phyloP scores from a whole-genome alignment of 2,888 invertebrate genomes.

The Lasioglossum zephyrum region DNA sequence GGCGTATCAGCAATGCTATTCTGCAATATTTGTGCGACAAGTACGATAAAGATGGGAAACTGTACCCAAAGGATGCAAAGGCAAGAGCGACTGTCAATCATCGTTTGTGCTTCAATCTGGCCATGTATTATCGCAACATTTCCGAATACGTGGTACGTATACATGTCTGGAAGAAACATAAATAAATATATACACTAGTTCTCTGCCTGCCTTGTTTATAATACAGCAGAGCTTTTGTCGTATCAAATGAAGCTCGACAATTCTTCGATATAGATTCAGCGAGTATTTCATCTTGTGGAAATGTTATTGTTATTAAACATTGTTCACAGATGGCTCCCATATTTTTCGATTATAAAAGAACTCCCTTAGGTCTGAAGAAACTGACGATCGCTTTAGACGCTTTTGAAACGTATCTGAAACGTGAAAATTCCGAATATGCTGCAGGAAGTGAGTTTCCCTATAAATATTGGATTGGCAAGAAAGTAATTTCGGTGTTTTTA shows the following conservation, averaged over 20 bases:
- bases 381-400: slow-evolving; percentile 88
- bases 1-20: slow-evolving; percentile 85
- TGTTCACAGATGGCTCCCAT: slow-evolving; percentile 89
- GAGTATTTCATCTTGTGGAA: not conserved
- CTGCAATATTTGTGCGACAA: slow-evolving; percentile 91
- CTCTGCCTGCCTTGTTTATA: too few species aligned
- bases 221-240: not conserved
- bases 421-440: slow-evolving; percentile 87
- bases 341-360: slow-evolving; percentile 90
- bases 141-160: slow-evolving; percentile 87
- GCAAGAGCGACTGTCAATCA: slow-evolving; percentile 91
- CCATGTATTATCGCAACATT: slow-evolving; percentile 90
- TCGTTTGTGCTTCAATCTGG: slow-evolving; percentile 91
- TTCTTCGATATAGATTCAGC: not conserved
- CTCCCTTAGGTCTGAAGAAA: slow-evolving; percentile 89
- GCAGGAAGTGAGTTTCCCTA: slow-evolving; percentile 85
- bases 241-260: not conserved
- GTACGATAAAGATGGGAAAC: slow-evolving; percentile 87
- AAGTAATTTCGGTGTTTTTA: too few species aligned
- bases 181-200: not conserved
- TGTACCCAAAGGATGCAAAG: slow-evolving; percentile 90
- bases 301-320: not conserved
- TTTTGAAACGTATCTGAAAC: slow-evolving; percentile 89
- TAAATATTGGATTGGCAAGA: too few species aligned
- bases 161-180: slow-evolving; percentile 76